phyloP scores from a whole-genome alignment of 2,797 vertebrate species.

The Darevskia nairensis region DNA sequence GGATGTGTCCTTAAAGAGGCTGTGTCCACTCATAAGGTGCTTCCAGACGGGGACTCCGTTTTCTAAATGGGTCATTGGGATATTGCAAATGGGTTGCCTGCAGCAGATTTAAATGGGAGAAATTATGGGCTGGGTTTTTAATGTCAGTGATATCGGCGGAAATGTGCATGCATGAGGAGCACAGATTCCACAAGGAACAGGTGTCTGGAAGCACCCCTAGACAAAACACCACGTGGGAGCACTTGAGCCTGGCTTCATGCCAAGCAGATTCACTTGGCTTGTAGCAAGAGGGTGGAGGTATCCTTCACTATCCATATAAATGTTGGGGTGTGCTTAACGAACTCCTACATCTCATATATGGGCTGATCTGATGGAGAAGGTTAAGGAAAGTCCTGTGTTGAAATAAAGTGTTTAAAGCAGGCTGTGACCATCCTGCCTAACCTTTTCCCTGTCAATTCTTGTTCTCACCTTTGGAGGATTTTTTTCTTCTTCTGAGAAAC shows the following conservation, averaged over 20 bases:
- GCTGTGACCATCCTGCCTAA: background rate
- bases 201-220: background rate
- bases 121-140: too few species aligned
- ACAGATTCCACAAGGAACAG: too few species aligned
- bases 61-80: too few species aligned
- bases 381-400: background rate
- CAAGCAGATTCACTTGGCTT: background rate
- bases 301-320: background rate
- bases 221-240: background rate
- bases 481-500: background rate
- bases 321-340: background rate
- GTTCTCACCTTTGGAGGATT: background rate
- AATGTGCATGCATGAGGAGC: too few species aligned
- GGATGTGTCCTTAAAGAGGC: background rate
- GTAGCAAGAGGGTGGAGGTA: background rate
- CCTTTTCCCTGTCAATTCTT: background rate
- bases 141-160: too few species aligned
- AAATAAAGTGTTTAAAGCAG: background rate
- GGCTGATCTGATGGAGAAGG: background rate
- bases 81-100: too few species aligned
- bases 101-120: too few species aligned
- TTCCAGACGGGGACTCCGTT: too few species aligned
- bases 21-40: background rate
- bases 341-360: background rate
- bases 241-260: background rate